Conservation (phyloP, 2,113 vertebrate genomes). For the Pelusios castaneus region DNA sequence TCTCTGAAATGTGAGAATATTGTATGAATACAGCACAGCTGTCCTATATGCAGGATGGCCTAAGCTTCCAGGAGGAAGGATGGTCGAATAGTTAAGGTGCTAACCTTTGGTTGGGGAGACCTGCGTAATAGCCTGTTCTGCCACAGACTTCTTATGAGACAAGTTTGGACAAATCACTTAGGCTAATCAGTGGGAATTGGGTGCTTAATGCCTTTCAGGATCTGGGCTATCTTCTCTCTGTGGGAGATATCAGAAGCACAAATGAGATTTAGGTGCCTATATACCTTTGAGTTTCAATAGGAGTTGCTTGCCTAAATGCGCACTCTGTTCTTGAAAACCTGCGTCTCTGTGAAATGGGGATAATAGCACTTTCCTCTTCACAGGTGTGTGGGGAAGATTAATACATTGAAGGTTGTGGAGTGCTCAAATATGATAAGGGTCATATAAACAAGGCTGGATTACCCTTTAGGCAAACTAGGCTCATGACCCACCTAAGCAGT, state of each 20-base stretch:
- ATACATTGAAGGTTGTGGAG: not conserved
- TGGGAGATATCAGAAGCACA: not conserved
- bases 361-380: no score
- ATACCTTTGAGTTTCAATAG: not conserved
- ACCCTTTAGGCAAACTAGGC: no score
- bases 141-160: not conserved
- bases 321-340: not conserved
- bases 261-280: not conserved
- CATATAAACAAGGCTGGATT: no score
- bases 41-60: not conserved
- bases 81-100: not conserved
- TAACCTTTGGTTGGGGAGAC: not conserved
- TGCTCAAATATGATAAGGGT: not conserved
- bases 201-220: not conserved
- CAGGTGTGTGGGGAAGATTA: not conserved
- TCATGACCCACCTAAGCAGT: no score
- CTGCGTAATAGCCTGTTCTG: not conserved
- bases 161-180: not conserved
- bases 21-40: accelerated
- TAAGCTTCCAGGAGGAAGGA: not conserved
- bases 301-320: not conserved
- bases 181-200: not conserved
- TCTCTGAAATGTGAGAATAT: not conserved
- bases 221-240: not conserved
- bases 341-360: not conserved